Percentiles rank a stretch among this genome's conserved stretches.
Conservation (phyloP, 2,797 vertebrate genomes). For the Tolypeutes matacus region DNA sequence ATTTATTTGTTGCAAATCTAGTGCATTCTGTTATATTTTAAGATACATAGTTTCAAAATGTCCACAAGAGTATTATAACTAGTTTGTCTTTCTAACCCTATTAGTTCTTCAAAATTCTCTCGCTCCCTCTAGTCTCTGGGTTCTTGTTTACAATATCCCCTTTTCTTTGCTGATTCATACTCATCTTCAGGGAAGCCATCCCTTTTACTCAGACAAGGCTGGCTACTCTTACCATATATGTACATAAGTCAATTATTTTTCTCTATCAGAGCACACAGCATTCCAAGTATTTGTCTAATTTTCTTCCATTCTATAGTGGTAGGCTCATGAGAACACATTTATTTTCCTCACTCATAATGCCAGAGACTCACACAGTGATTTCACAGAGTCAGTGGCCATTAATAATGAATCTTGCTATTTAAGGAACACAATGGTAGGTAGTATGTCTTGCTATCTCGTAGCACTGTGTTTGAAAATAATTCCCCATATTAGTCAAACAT, state of each 20-base stretch:
- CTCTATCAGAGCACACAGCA: not conserved
- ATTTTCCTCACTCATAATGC: not conserved
- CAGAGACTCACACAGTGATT: not conserved
- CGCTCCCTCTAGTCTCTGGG: not conserved
- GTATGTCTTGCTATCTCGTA: not conserved
- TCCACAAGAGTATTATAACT: not conserved
- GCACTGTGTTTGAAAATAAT: not conserved
- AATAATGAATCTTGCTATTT: not conserved
- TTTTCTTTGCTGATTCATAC: not conserved
- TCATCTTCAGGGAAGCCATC: not conserved
- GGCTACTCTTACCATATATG: not conserved
- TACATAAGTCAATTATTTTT: not conserved
- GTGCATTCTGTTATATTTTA: not conserved
- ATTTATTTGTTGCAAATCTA: not conserved
- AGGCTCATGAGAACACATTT: not conserved
- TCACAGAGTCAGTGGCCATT: not conserved
- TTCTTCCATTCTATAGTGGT: not conserved
- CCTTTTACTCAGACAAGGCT: not conserved
- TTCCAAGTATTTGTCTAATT: not conserved
- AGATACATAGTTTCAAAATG: not conserved
- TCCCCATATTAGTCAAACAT: not conserved
- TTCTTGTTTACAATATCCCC: fast-evolving
- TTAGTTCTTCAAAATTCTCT: not conserved
- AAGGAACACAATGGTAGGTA: not conserved
- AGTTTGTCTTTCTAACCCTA: not conserved